A percentile compares a stretch with the other conserved stretches of the same genome.
Conservation (phyloP, 1,140 invertebrate genomes). For the Magallana ariakensis region DNA sequence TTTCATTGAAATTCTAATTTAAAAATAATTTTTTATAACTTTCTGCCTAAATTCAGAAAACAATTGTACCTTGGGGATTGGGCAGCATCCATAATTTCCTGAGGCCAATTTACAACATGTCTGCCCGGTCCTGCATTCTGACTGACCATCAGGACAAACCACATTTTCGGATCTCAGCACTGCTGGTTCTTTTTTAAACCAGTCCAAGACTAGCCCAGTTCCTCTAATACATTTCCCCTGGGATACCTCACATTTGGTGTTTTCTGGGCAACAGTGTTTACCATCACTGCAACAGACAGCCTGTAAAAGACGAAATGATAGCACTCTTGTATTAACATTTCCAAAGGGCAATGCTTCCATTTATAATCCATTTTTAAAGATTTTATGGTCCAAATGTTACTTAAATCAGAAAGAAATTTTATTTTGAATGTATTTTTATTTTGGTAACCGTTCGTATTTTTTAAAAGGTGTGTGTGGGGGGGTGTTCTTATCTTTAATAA, state of each 20-base stretch:
- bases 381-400: too few species aligned
- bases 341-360: too few species aligned
- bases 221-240: constrained; percentile 49
- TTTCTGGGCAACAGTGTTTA: constrained; percentile 66
- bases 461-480: too few species aligned
- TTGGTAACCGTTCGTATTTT: too few species aligned
- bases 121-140: constrained; percentile 52
- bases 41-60: too few species aligned
- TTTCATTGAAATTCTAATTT: too few species aligned
- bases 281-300: constrained; percentile 66
- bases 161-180: constrained; percentile 38
- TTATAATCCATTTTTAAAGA: too few species aligned
- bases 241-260: constrained; percentile 58
- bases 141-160: constrained; percentile 57
- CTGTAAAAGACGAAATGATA: constrained; percentile 20
- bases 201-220: neutral
- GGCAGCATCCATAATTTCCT: constrained; percentile 65
- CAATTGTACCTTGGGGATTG: constrained; percentile 58
- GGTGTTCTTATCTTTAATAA: too few species aligned
- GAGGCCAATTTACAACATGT: constrained; percentile 60
- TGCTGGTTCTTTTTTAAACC: constrained; percentile 56
- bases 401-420: too few species aligned
- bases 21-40: too few species aligned
- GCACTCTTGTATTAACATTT: too few species aligned
- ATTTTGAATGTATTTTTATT: too few species aligned